Conservation (phyloP, 2,888 invertebrate genomes). For the Horisme vitalbata region DNA sequence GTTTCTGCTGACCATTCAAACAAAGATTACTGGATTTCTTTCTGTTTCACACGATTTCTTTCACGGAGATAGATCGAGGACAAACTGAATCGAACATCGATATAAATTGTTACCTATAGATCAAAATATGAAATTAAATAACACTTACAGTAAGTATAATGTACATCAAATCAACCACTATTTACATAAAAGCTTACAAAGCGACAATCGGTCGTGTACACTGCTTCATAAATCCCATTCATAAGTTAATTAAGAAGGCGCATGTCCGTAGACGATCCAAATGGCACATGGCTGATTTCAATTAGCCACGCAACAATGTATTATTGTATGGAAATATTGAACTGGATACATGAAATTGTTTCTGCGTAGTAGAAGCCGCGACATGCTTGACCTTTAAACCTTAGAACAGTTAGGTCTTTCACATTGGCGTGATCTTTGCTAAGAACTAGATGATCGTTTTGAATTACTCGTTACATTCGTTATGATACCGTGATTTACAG, state of each 20-base stretch:
- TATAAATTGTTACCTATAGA: no score
- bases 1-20: conserved; percentile 52
- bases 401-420: conserved; percentile 33
- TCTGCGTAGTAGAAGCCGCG: conserved; percentile 48
- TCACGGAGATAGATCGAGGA: conserved; percentile 5
- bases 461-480: conserved; percentile 11
- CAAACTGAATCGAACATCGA: no score
- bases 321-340: conserved; percentile 78
- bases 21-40: conserved; percentile 72
- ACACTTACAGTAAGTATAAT: background rate
- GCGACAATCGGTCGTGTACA: conserved; percentile 1
- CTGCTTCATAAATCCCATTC: conserved; percentile 30
- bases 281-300: conserved; percentile 57
- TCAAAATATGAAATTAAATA: no score
- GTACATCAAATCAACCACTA: background rate
- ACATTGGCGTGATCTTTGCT: conserved; percentile 33
- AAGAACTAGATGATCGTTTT: conserved; percentile 15
- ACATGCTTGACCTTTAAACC: conserved; percentile 63
- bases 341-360: conserved; percentile 63
- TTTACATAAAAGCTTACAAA: background rate
- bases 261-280: conserved; percentile 30
- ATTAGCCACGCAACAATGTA: conserved; percentile 71
- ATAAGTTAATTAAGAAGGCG: conserved; percentile 33
- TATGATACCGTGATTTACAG: background rate
- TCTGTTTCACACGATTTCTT: conserved; percentile 64